Percentiles rank a stretch among this genome's conserved stretches.
Evolutionary conservation across 2,113 vertebrate genomes (phyloP).

Genomic region (Lichenostomus cassidix): DNA sequence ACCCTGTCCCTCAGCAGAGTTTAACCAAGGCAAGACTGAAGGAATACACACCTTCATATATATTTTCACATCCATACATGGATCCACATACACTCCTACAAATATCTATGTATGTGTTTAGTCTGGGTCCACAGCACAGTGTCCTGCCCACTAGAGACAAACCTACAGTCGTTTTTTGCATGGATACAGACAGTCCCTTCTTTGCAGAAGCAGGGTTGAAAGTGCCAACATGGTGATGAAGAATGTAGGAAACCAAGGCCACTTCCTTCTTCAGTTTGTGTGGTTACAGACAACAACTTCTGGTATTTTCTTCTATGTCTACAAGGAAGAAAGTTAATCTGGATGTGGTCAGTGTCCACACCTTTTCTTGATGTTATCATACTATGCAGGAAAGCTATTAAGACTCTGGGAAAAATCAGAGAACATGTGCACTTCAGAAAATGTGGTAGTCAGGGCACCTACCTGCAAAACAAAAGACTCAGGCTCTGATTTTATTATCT

Average conservation of each 20-base stretch:
- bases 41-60: not conserved
- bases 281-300: not conserved
- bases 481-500: not conserved
- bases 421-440: not conserved
- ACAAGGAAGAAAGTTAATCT: not conserved
- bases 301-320: not conserved
- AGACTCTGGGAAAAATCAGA: not conserved
- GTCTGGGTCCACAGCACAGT: not conserved
- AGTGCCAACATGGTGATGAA: accelerated
- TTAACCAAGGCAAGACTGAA: not conserved
- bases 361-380: not conserved
- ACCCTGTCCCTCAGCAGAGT: not conserved
- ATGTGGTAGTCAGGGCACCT: not conserved
- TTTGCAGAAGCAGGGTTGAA: not conserved
- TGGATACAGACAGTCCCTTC: not conserved
- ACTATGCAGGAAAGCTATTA: not conserved
- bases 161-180: not conserved
- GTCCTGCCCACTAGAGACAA: not conserved
- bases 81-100: accelerated
- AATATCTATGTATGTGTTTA: not conserved
- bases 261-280: not conserved
- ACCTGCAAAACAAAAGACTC: not conserved
- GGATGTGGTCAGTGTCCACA: not conserved
- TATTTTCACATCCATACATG: not conserved
- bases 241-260: not conserved